These are phyloP conservation scores for Molorchus minor DNA, from an alignment of 2,888 invertebrate genomes.

Conservation along the genomic window DNA sequence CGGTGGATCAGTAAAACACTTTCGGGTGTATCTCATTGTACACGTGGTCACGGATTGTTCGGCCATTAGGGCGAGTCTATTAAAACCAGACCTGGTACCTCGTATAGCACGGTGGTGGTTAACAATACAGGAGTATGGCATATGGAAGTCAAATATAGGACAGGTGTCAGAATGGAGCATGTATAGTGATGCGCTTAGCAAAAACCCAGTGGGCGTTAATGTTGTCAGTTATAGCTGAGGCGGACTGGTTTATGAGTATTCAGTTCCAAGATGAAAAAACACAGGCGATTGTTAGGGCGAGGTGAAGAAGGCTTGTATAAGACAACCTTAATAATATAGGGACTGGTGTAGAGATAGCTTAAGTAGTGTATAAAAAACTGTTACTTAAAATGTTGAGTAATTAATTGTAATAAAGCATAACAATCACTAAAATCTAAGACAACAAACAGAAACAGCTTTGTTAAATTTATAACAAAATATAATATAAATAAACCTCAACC, in stretches of 20 bases:
- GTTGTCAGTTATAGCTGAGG: not conserved
- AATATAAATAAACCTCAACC: too few relatives aligned
- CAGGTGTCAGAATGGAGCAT: not conserved
- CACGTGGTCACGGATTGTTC: conserved; percentile 39
- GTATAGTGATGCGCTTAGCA: not conserved
- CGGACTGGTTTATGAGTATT: not conserved
- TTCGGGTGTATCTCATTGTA: conserved; percentile 34
- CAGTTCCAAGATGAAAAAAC: not conserved
- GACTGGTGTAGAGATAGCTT: too few relatives aligned
- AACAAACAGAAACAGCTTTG: too few relatives aligned
- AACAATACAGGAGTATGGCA: conserved; percentile 39
- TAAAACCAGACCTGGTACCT: conserved; percentile 39
- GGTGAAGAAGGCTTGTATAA: too few relatives aligned
- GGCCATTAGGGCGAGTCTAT: conserved; percentile 31
- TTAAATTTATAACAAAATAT: too few relatives aligned
- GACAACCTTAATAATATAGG: too few relatives aligned
- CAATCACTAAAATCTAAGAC: too few relatives aligned
- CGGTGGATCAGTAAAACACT: conserved; percentile 27
- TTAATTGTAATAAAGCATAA: too few relatives aligned
- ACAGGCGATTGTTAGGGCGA: conserved; percentile 1
- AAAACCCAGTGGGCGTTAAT: not conserved
- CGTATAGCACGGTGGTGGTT: conserved; percentile 42
- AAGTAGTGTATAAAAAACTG: too few relatives aligned
- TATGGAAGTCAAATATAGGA: conserved; percentile 21
- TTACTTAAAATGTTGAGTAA: too few relatives aligned